phyloP scores from a whole-genome alignment of 64 coral and sea anemone species.

The Acropora yongei region DNA sequence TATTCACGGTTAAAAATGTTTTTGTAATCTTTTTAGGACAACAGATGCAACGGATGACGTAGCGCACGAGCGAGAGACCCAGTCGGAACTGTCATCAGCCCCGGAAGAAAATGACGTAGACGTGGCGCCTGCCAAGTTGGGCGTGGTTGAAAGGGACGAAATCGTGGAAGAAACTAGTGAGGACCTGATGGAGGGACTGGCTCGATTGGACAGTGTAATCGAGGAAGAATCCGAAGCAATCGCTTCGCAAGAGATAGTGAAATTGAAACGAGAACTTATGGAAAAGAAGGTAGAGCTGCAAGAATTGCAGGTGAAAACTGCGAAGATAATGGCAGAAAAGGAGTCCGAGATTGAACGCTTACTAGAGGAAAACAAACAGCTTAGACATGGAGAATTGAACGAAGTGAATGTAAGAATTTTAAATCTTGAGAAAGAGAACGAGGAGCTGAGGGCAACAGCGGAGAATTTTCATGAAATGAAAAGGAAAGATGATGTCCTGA shows the following conservation, averaged over 20 bases:
- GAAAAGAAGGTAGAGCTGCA: constrained; percentile 75
- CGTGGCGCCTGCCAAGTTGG: not conserved
- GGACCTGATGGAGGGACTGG: constrained; percentile 24
- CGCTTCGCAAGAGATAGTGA: constrained; percentile 60
- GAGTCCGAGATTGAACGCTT: constrained; percentile 50
- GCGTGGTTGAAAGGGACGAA: not conserved
- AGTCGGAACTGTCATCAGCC: constrained; percentile 12
- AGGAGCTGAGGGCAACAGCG: constrained; percentile 59
- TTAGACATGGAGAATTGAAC: constrained; percentile 14
- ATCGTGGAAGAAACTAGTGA: constrained; percentile 53
- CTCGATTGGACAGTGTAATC: constrained; percentile 47
- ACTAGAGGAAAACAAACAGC: constrained; percentile 46
- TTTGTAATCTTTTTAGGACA: not conserved
- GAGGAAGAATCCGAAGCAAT: constrained; percentile 56
- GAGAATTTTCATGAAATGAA: not conserved
- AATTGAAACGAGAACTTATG: constrained; percentile 62
- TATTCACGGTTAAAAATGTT: not conserved
- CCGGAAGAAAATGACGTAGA: constrained; percentile 9
- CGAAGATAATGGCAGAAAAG: constrained; percentile 21
- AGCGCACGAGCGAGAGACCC: not conserved
- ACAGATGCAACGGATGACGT: constrained; percentile 43
- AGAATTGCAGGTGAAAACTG: constrained; percentile 52
- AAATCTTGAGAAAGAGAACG: constrained; percentile 53
- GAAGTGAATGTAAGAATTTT: not conserved
- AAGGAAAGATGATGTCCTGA: not conserved